A percentile compares a stretch with the other conserved stretches of the same genome.
These are phyloP conservation scores for Carlito syrichta DNA, from an alignment of 2,113 vertebrate genomes.

Conservation along the genomic window DNA sequence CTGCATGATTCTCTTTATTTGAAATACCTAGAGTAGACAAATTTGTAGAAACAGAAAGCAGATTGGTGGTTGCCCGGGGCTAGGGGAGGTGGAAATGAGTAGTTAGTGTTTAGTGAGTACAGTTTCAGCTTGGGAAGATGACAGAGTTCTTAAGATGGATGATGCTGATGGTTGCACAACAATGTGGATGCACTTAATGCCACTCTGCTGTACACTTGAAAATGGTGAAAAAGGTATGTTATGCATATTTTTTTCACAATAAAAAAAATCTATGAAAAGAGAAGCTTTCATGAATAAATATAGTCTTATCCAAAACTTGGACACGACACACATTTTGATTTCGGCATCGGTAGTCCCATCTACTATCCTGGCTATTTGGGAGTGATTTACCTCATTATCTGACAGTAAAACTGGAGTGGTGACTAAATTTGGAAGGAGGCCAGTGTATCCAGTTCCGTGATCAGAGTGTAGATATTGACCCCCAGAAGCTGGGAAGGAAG, in stretches of 20 bases:
- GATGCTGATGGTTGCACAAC: not conserved
- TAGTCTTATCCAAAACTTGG: not conserved
- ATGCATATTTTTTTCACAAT: not conserved
- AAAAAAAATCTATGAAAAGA: not conserved
- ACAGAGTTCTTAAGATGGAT: not conserved
- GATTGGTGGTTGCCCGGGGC: no score
- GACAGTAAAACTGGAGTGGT: not conserved
- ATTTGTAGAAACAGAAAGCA: not conserved
- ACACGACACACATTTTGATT: not conserved
- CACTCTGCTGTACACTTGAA: not conserved
- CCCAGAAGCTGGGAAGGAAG: not conserved
- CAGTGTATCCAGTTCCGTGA: not conserved
- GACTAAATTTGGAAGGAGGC: not conserved
- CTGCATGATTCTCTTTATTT: not conserved
- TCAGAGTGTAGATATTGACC: not conserved
- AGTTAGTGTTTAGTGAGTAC: not conserved
- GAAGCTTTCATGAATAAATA: not conserved
- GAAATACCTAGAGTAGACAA: not conserved
- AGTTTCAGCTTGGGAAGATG: not conserved
- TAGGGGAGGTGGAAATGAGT: not conserved
- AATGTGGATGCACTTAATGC: not conserved
- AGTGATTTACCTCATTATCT: not conserved
- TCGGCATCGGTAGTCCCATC: not conserved
- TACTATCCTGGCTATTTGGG: accelerated
- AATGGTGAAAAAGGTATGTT: not conserved